A percentile compares a stretch with the other conserved stretches of the same genome.
Evolutionary conservation across 2,888 invertebrate species (phyloP).

Genomic region (Parthenolecanium corni): DNA sequence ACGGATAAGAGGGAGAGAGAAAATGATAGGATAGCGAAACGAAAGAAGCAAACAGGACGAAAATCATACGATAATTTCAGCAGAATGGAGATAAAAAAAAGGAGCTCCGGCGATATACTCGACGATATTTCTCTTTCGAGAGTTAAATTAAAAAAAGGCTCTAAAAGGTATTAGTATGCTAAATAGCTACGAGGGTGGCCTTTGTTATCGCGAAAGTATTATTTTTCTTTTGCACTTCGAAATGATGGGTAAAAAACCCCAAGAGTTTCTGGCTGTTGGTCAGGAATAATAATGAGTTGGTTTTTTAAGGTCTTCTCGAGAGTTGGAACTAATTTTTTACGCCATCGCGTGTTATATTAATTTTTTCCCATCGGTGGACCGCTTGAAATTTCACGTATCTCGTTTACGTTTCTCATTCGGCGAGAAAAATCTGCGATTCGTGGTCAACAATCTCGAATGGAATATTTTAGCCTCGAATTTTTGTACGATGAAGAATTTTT

Average conservation of each 20-base stretch:
- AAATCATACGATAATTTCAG: too few relatives aligned
- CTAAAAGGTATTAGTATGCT: conserved; percentile 25
- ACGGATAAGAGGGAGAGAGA: too few relatives aligned
- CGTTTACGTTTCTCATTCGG: too few relatives aligned
- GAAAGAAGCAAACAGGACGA: too few relatives aligned
- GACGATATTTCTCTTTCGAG: conserved; percentile 11
- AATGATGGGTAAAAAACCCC: conserved; percentile 6
- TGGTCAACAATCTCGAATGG: too few relatives aligned
- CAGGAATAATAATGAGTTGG: conserved; percentile 24
- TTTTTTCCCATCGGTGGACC: conserved; percentile 1
- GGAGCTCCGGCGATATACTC: conserved; percentile 7
- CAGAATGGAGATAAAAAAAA: too few relatives aligned
- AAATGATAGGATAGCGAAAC: too few relatives aligned
- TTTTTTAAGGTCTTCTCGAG: conserved; percentile 1
- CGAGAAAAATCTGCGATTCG: too few relatives aligned
- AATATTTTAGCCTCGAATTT: too few relatives aligned
- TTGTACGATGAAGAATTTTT: too few relatives aligned
- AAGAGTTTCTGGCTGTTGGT: conserved; percentile 20
- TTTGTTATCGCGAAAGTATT: conserved; percentile 22
- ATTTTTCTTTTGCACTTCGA: conserved; percentile 21
- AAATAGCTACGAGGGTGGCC: conserved; percentile 21
- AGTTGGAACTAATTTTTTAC: conserved; percentile 16
- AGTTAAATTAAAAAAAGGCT: conserved; percentile 15
- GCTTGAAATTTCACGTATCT: too few relatives aligned
- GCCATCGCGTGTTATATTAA: conserved; percentile 9